Evolutionary conservation across 2,113 vertebrate species (phyloP), one percentile per base, ranked within the genome.

Genomic region (Leucopsar rothschildi): DNA sequence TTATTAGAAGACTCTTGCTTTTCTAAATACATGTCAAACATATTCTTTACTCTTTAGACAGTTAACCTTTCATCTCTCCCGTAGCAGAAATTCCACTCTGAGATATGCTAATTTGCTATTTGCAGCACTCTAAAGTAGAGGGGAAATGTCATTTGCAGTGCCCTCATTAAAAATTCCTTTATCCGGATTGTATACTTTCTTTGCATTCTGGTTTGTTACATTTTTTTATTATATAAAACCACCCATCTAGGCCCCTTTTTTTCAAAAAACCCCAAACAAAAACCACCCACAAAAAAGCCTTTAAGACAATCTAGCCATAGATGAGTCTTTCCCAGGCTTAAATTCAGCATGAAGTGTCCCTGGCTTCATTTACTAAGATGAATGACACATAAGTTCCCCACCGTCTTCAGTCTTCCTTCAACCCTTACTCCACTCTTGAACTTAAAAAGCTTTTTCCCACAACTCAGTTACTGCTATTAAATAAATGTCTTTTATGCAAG

Each of bases 1-100:
- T 97, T 98, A 98, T 97, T 97, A 97, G 88, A 96, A 96, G 94
- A 88, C 86, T 87, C 94, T 97, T 98, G 97, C 95, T 97, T 97
- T 97, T 95, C 92, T 96, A 97, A 98, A 96, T 96, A 97, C 96
- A 98, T 97, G 97, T 97, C 95, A 97, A 83, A 97, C 93, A 96
- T 98, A 97, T 95, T 97, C 97, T 98, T 97, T 96, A 94, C 86
- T 97, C 95, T 97, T 98, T 93, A 97, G 97, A 97, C 92, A 96
- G 97, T 98, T 98, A 98, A 98, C 97, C 97, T 98, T 98, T 98
- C 96, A 97, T 98, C 97, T 97, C 91, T 97, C 86, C 89, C 40
- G 61, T 75, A 97, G 91, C 87, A 97, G 96, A 97, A 98, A 97
- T 97, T 96, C 96, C 92, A 92, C 79, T 97, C 90, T 25, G 72